Evolutionary conservation across 2,797 vertebrate species (phyloP).

Genomic region (Poecilia velifera): DNA sequence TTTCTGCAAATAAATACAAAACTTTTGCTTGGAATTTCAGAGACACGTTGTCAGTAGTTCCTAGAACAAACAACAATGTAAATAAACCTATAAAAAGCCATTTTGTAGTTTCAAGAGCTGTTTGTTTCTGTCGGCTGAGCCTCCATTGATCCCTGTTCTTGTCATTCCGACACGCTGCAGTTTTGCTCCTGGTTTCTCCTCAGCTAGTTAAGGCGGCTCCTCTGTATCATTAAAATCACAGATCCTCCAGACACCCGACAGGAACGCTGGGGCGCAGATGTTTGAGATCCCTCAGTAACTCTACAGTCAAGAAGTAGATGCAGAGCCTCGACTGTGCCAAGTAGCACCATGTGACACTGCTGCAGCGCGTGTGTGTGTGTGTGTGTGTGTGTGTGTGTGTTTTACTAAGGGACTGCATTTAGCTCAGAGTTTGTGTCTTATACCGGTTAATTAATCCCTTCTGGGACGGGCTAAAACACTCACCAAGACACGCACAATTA

Average conservation of each 20-base stretch:
- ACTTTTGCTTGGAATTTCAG: too few species aligned
- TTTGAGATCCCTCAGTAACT: slow-evolving; percentile 20
- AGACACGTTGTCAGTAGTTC: too few species aligned
- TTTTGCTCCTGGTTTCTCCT: slow-evolving; percentile 6
- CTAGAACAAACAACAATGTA: too few species aligned
- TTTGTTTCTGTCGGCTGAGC: not conserved
- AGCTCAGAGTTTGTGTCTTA: slow-evolving; percentile 49
- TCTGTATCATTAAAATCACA: slow-evolving; percentile 29
- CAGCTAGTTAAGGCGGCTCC: slow-evolving; percentile 9
- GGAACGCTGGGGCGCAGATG: not conserved
- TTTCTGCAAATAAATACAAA: too few species aligned
- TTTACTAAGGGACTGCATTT: slow-evolving; percentile 68
- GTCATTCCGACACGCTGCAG: not conserved
- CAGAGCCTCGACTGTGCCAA: slow-evolving; percentile 27
- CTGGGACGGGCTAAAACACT: slow-evolving; percentile 64
- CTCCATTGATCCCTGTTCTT: slow-evolving; percentile 1
- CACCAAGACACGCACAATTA: slow-evolving; percentile 72
- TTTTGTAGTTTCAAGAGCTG: too few species aligned
- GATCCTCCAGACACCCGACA: not conserved
- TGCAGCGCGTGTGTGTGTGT: slow-evolving; percentile 63
- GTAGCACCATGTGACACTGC: slow-evolving; percentile 33
- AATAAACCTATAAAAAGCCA: too few species aligned
- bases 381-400: slow-evolving; percentile 70
- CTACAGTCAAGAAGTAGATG: slow-evolving; percentile 30
- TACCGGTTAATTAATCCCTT: slow-evolving; percentile 69